Evolutionary conservation across 1,140 invertebrate species (phyloP), one percentile per base, ranked within the genome.

Genomic region (Dinoponera quadriceps): DNA sequence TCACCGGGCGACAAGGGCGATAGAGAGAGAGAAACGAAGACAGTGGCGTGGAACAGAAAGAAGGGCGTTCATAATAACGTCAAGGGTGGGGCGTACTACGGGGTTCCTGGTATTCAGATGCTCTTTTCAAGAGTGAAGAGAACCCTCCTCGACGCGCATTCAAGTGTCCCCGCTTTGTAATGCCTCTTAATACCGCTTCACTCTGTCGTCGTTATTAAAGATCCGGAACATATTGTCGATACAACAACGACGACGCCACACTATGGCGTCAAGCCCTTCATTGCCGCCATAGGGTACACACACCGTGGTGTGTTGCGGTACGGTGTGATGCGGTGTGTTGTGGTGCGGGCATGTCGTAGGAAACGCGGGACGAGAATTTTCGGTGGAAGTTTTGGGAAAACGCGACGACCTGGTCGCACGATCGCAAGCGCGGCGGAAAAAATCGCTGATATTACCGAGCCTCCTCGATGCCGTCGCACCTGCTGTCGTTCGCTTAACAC

Each of bases 91-190:
- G 90, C 86, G 81, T 54, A 69, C 69, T 62, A 78, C 81, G 66
- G 87, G 86, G 84, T 75, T 87, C 82, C 86, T 85, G 82, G 84
- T 85, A 89, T 82, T 92, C 91, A 90, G 92, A 92, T 93, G 92
- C 92, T 93, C 91, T 93, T 93, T 93, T 92, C 87, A 92, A 91
- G 90, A 91, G 91, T 82, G 33, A 51, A 44, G 85, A 82, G 80
- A 91, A 91, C 91, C 90, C 82, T 85, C 89, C 86, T 91, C 92
- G 90, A 92, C 91, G 86, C 63, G 91, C 88, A 93, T 93, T 94
- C 92, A 94, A 94, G 93, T 93, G 93, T 93, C 92, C 90, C 83
- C 84, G 90, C 90, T 91, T 93, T 93, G 93, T 93, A 92, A 93
- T 92, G 81, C 91, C 91, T 92, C 92, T 93, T 94, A 94, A 93